phyloP scores from a whole-genome alignment of 2,797 vertebrate genomes.

The Coendou prehensilis region DNA sequence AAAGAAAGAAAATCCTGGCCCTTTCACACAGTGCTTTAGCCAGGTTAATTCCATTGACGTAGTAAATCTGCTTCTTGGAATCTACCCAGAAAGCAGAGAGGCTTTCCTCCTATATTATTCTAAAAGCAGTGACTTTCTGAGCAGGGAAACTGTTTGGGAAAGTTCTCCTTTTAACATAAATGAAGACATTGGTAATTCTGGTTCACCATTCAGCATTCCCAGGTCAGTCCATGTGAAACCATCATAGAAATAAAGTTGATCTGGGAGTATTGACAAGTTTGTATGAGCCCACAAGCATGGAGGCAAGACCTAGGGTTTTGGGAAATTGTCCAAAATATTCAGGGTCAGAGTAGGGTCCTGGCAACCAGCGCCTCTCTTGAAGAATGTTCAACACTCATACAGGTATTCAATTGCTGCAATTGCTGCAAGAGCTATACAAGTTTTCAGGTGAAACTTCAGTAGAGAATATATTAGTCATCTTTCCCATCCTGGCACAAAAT shows the following conservation, averaged over 20 bases:
- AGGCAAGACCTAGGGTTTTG: not conserved
- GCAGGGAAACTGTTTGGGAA: not conserved
- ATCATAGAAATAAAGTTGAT: not conserved
- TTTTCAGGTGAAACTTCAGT: not conserved
- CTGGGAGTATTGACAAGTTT: not conserved
- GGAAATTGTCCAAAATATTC: not conserved
- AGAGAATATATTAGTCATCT: not conserved
- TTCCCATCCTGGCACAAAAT: not conserved
- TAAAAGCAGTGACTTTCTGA: not conserved
- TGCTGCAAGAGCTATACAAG: not conserved
- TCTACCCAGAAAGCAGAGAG: not conserved
- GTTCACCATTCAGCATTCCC: not conserved
- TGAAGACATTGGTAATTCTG: not conserved
- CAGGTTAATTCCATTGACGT: not conserved
- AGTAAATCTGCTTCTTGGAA: not conserved
- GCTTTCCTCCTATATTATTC: not conserved
- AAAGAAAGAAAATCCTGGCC: not conserved
- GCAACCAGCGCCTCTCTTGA: rapidly evolving
- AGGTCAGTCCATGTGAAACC: not conserved
- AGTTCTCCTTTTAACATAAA: not conserved
- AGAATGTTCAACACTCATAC: not conserved
- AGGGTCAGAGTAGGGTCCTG: not conserved
- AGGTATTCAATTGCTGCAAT: not conserved
- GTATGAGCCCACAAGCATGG: not conserved
- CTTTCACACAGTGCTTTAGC: not conserved